Evolutionary conservation across 2,113 vertebrate species (phyloP).

Genomic region (Rhinogobius similis): DNA sequence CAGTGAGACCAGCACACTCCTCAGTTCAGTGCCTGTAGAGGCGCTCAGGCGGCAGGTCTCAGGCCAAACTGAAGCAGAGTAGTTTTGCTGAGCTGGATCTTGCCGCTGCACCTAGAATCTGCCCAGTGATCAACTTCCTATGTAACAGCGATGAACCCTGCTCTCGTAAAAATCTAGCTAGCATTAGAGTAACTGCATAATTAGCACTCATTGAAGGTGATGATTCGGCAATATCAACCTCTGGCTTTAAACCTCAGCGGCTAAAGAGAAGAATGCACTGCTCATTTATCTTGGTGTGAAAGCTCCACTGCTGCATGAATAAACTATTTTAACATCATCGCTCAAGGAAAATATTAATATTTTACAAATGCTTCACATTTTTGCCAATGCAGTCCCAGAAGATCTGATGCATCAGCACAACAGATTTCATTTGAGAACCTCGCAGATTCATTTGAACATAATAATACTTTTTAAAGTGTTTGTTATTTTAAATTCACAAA

Average conservation of each 20-base stretch:
- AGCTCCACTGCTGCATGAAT: constrained; percentile 3
- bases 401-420: constrained; percentile 65
- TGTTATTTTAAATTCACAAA: too few species aligned
- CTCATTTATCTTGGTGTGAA: constrained; percentile 10
- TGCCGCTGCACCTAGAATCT: constrained; percentile 68
- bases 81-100: constrained; percentile 76
- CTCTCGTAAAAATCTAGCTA: constrained; percentile 23
- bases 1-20: constrained; percentile 58
- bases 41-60: constrained; percentile 54
- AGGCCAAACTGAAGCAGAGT: constrained; percentile 66
- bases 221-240: constrained; percentile 49
- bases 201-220: constrained; percentile 49
- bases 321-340: constrained; percentile 21
- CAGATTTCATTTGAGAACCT: constrained; percentile 43
- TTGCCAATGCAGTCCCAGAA: constrained; percentile 11
- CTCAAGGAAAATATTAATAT: constrained; percentile 36
- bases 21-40: constrained; percentile 46
- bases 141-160: constrained; percentile 61
- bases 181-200: constrained; percentile 53
- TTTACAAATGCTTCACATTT: constrained; percentile 28
- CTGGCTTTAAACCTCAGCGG: constrained; percentile 24
- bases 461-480: constrained; percentile 1
- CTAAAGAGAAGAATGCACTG: background rate
- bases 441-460: constrained; percentile 25
- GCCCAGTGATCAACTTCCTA: constrained; percentile 75